These are phyloP conservation scores for Gila orcuttii DNA, from an alignment of 2,113 vertebrate genomes.

Conservation along the genomic window DNA sequence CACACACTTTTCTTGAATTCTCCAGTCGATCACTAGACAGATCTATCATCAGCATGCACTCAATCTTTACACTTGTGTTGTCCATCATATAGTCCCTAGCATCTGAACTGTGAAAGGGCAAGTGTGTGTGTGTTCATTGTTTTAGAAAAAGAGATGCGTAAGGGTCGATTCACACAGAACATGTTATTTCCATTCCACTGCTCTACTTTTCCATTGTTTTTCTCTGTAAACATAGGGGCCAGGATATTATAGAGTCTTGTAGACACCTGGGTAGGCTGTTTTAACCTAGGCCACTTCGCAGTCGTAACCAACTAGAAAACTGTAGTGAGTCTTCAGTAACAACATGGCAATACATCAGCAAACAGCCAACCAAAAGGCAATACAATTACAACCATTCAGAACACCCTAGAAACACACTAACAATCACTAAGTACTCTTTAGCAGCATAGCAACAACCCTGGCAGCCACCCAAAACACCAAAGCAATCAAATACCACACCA, in stretches of 20 bases:
- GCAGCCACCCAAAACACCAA: background rate
- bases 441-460: background rate
- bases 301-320: background rate
- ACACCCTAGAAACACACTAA: background rate
- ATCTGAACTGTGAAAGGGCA: constrained; percentile 22
- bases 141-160: background rate
- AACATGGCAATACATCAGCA: background rate
- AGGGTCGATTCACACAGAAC: no score
- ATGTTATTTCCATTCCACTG: no score
- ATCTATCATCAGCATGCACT: constrained; percentile 3
- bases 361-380: background rate
- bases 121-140: constrained; percentile 5
- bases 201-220: no score
- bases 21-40: background rate
- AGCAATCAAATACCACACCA: background rate
- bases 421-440: background rate
- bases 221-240: no score
- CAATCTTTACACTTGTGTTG: background rate
- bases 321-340: background rate
- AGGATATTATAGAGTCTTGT: background rate
- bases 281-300: background rate
- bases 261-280: background rate
- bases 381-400: background rate
- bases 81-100: constrained; percentile 12
- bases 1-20: background rate